Conservation (phyloP, 2,888 invertebrate genomes). For the Conomelus anceps region DNA sequence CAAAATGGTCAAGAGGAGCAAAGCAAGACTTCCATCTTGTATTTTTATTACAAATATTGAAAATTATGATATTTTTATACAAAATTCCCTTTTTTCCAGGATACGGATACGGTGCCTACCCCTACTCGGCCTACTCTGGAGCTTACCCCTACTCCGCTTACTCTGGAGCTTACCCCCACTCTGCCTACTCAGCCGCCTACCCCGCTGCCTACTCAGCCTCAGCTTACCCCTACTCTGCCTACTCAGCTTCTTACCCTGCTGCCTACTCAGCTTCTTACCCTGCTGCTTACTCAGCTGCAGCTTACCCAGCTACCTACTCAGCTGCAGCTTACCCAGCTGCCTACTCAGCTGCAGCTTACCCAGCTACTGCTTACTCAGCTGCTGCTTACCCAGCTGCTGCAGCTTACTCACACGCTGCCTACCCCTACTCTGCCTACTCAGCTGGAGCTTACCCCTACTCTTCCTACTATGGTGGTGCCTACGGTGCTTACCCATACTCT, state of each 20-base stretch:
- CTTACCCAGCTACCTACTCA: neutral
- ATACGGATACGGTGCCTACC: slow-evolving; percentile 20
- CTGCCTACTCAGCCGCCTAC: slow-evolving; percentile 10
- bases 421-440: slow-evolving; percentile 18
- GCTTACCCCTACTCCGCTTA: slow-evolving; percentile 22
- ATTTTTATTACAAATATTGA: too few species aligned
- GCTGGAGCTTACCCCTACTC: slow-evolving; percentile 8
- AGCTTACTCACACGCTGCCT: slow-evolving; percentile 18
- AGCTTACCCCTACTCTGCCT: slow-evolving; percentile 15
- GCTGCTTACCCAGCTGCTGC: slow-evolving; percentile 14
- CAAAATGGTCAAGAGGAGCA: too few species aligned
- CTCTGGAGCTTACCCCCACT: slow-evolving; percentile 25
- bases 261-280: neutral
- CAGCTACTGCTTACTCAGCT: too few species aligned
- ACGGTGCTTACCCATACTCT: slow-evolving; percentile 22
- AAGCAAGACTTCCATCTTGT: too few species aligned
- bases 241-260: neutral
- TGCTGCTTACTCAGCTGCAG: neutral
- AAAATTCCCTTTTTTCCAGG: neutral
- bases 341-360: neutral
- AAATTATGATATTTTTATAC: too few species aligned
- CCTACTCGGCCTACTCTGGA: slow-evolving; percentile 4
- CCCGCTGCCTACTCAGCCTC: neutral
- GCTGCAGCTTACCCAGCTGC: neutral
- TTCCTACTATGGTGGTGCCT: neutral